Percentiles rank a stretch among this genome's conserved stretches.
These are phyloP conservation scores for Chrysemys picta DNA, from an alignment of 2,113 vertebrate species.

Conservation along the genomic window DNA sequence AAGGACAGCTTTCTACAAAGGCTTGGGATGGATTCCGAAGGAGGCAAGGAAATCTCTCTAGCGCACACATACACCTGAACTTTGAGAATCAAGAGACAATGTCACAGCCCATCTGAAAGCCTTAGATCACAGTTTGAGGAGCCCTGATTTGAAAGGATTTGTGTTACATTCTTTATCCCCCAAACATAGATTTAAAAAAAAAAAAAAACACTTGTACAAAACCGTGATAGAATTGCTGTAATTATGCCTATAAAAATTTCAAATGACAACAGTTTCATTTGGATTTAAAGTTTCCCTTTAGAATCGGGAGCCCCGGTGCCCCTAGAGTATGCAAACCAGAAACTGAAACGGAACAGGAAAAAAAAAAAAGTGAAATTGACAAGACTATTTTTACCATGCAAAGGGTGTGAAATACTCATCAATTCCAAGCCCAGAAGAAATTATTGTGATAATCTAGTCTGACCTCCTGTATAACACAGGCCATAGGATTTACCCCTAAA, in stretches of 20 bases:
- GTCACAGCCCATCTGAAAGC: no score
- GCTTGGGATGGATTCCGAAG: no score
- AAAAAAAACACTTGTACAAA: rapidly evolving
- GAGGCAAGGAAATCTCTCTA: no score
- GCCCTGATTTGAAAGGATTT: no score
- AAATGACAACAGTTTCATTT: neutral
- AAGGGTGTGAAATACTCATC: conserved; percentile 2
- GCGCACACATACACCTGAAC: no score
- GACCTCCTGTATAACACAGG: neutral
- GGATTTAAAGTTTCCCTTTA: neutral
- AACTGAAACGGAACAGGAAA: neutral
- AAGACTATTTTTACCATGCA: neutral
- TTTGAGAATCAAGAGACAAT: no score
- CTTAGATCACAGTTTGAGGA: no score
- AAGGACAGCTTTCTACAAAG: no score
- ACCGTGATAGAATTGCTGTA: neutral
- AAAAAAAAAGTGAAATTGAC: neutral
- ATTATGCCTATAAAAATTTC: neutral
- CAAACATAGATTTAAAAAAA: no score
- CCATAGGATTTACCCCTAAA: neutral
- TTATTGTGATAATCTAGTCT: neutral
- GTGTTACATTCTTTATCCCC: no score
- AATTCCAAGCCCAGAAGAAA: neutral
- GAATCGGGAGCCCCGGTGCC: no score
- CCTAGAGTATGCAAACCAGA: neutral